Conservation (phyloP, 1,140 invertebrate genomes). For the Sinonovacula constricta region DNA sequence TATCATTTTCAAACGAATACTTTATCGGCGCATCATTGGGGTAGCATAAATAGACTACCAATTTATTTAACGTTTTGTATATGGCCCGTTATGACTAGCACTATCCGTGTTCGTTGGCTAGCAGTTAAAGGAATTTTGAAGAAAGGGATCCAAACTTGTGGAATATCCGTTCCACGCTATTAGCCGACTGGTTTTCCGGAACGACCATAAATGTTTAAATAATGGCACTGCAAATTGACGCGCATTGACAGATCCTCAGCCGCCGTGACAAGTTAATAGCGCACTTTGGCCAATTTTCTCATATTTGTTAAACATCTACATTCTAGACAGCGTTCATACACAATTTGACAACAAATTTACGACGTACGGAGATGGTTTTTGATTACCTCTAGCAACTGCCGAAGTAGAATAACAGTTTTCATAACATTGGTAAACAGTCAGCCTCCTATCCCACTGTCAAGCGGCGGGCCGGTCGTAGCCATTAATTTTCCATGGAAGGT, state of each 20-base stretch:
- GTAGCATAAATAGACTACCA: too few species aligned
- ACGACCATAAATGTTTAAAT: constrained; percentile 34
- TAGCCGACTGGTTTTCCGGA: constrained; percentile 9
- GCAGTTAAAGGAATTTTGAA: too few species aligned
- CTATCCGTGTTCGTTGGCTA: too few species aligned
- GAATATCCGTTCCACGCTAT: constrained; percentile 8
- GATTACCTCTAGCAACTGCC: constrained; percentile 19
- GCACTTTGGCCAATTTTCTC: constrained; percentile 45
- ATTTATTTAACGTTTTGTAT: too few species aligned
- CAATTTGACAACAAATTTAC: constrained; percentile 42
- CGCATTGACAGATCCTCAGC: constrained; percentile 33
- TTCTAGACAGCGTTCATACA: constrained; percentile 46
- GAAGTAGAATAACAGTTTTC: constrained; percentile 53
- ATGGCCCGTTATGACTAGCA: too few species aligned
- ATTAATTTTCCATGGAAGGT: constrained; percentile 24
- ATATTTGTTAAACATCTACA: constrained; percentile 53
- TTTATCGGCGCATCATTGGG: too few species aligned
- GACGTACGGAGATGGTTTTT: not conserved
- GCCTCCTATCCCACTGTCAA: constrained; percentile 28
- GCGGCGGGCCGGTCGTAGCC: constrained; percentile 2
- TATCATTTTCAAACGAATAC: too few species aligned
- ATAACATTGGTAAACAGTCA: constrained; percentile 44
- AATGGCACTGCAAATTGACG: constrained; percentile 45
- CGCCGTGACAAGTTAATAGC: constrained; percentile 48
- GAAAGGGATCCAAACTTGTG: too few species aligned